phyloP scores from a whole-genome alignment of 1,140 invertebrate genomes.

The Scaptomyza pallida region DNA sequence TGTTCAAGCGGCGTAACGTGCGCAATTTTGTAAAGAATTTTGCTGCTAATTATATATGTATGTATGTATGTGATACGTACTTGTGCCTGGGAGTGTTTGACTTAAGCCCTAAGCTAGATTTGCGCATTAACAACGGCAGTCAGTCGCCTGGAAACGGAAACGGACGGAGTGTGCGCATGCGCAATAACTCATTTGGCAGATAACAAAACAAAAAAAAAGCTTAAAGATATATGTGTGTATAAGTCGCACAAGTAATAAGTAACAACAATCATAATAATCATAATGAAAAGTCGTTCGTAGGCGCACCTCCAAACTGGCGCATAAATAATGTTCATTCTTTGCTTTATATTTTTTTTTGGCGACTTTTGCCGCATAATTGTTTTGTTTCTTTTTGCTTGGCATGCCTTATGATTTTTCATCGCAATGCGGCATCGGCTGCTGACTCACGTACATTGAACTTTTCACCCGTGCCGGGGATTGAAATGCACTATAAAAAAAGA shows the following conservation, averaged over 20 bases:
- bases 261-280: conserved; percentile 55
- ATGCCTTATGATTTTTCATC: conserved; percentile 47
- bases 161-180: conserved; percentile 66
- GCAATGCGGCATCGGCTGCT: conserved; percentile 39
- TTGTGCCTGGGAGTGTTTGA: conserved; percentile 33
- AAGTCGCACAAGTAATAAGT: conserved; percentile 49
- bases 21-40: conserved; percentile 34
- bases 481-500: neutral
- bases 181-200: conserved; percentile 71
- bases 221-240: conserved; percentile 39
- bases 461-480: conserved; percentile 63
- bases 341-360: conserved; percentile 41
- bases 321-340: conserved; percentile 62
- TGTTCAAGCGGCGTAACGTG: conserved; percentile 50
- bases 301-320: conserved; percentile 58
- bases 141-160: conserved; percentile 63
- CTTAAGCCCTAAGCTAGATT: conserved; percentile 41
- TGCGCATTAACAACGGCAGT: conserved; percentile 30
- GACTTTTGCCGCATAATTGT: conserved; percentile 70
- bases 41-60: conserved; percentile 61
- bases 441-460: conserved; percentile 77
- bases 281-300: conserved; percentile 40
- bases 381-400: conserved; percentile 54
- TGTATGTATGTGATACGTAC: conserved; percentile 7
- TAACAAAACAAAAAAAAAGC: conserved; percentile 57